These are phyloP conservation scores for Pterocles burchelli DNA, from an alignment of 2,113 vertebrate genomes.

Conservation along the genomic window DNA sequence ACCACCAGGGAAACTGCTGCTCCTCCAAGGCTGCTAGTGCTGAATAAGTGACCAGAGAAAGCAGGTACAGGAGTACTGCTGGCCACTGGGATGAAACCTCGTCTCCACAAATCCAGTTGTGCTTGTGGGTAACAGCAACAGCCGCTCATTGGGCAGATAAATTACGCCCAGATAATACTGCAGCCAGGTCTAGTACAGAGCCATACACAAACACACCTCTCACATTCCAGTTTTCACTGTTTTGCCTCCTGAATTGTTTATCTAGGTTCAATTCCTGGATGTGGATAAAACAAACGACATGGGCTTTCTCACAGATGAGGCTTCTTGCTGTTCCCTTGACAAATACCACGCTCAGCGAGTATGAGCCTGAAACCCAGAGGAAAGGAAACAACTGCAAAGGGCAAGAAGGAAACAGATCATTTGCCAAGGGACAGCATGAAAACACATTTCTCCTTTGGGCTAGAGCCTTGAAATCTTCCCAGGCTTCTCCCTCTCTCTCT, in stretches of 20 bases:
- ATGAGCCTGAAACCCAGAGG: conserved; percentile 42
- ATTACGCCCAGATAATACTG: neutral
- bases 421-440: conserved; percentile 59
- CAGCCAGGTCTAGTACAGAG: conserved; percentile 14
- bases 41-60: neutral
- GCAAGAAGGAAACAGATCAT: conserved; percentile 58
- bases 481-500: neutral
- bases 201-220: conserved; percentile 48
- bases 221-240: conserved; percentile 51
- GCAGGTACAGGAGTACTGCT: neutral
- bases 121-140: neutral
- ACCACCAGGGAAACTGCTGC: neutral
- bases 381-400: conserved; percentile 60
- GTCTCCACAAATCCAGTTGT: neutral
- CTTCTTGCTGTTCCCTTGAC: conserved; percentile 58
- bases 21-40: neutral
- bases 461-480: conserved; percentile 30
- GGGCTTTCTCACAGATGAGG: conserved; percentile 42
- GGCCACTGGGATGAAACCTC: neutral
- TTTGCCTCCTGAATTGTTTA: conserved; percentile 59
- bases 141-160: neutral
- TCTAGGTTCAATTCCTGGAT: conserved; percentile 62
- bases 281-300: conserved; percentile 63
- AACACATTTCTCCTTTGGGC: conserved; percentile 45
- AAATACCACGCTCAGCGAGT: conserved; percentile 48